phyloP scores from a whole-genome alignment of 2,888 invertebrate species.

The Heliothis peltigera region DNA sequence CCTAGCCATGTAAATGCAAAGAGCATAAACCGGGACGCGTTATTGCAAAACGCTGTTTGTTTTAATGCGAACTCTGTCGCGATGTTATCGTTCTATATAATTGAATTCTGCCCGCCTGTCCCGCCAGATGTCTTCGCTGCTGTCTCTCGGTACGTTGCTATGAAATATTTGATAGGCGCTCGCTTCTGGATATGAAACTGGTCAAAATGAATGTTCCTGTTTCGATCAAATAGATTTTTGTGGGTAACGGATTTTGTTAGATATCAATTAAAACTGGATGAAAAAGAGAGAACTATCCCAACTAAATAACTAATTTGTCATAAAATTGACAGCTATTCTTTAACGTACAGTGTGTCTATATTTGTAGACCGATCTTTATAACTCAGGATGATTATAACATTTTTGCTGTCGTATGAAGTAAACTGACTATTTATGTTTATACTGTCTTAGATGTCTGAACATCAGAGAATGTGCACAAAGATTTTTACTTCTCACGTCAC shows the following conservation, averaged over 20 bases:
- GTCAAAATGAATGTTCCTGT: constrained; percentile 58
- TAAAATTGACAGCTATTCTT: too few relatives aligned
- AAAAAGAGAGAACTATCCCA: too few relatives aligned
- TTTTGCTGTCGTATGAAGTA: constrained; percentile 32
- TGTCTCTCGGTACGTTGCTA: constrained; percentile 78
- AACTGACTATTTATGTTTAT: constrained; percentile 38
- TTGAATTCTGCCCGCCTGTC: constrained; percentile 79
- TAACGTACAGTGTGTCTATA: too few relatives aligned
- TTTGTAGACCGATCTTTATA: constrained; percentile 10
- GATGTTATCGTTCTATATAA: constrained; percentile 77
- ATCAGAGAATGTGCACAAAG: constrained; percentile 41
- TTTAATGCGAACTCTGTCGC: constrained; percentile 74
- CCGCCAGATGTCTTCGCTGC: constrained; percentile 74
- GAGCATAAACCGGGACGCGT: constrained; percentile 58
- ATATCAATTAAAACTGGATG: background rate
- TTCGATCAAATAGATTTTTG: constrained; percentile 63
- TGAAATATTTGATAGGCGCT: constrained; percentile 83
- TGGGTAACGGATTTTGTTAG: constrained; percentile 25
- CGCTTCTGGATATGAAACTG: constrained; percentile 64
- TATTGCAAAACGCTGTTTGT: constrained; percentile 72
- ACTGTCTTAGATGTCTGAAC: constrained; percentile 43
- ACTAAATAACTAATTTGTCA: too few relatives aligned
- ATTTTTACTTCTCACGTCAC: constrained; percentile 61
- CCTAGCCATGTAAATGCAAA: constrained; percentile 64
- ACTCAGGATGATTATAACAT: constrained; percentile 10